phyloP scores from a whole-genome alignment of 2,888 invertebrate species.

The Dasypogon diadema region DNA sequence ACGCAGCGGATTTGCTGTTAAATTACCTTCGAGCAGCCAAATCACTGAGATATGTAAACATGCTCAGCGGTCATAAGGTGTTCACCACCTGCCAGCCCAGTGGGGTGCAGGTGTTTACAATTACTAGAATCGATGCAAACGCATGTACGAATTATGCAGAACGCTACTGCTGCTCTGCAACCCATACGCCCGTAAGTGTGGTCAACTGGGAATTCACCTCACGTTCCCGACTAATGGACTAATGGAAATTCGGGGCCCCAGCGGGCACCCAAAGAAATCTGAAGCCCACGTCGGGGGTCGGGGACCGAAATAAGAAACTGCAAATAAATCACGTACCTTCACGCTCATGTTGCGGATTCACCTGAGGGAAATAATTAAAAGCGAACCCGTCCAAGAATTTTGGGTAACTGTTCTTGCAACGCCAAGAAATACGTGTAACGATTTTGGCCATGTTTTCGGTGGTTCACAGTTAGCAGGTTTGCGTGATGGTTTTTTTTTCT shows the following conservation, averaged over 20 bases:
- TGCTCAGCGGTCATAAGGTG: background rate
- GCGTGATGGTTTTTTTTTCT: background rate
- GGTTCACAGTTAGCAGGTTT: constrained; percentile 18
- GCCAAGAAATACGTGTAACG: constrained; percentile 10
- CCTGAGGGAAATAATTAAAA: constrained; percentile 11
- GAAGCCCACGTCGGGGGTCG: background rate
- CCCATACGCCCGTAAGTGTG: too few species aligned
- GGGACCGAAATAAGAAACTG: background rate
- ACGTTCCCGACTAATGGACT: background rate
- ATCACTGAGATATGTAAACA: background rate
- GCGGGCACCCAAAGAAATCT: constrained; percentile 22
- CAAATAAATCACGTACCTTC: constrained; percentile 32
- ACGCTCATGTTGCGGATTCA: constrained; percentile 4
- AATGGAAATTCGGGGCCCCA: constrained; percentile 18
- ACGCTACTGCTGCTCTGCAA: too few species aligned
- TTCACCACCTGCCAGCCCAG: constrained; percentile 5
- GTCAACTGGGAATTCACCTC: background rate
- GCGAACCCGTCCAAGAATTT: constrained; percentile 2
- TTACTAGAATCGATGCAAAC: background rate
- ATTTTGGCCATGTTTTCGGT: constrained; percentile 7
- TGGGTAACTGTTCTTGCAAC: constrained; percentile 24
- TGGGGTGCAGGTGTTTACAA: constrained; percentile 1
- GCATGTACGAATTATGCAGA: constrained; percentile 1
- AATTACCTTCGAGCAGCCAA: background rate
- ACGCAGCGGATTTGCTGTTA: constrained; percentile 13